phyloP scores from a whole-genome alignment of 2,888 invertebrate species.

The Salpingus planirostris region DNA sequence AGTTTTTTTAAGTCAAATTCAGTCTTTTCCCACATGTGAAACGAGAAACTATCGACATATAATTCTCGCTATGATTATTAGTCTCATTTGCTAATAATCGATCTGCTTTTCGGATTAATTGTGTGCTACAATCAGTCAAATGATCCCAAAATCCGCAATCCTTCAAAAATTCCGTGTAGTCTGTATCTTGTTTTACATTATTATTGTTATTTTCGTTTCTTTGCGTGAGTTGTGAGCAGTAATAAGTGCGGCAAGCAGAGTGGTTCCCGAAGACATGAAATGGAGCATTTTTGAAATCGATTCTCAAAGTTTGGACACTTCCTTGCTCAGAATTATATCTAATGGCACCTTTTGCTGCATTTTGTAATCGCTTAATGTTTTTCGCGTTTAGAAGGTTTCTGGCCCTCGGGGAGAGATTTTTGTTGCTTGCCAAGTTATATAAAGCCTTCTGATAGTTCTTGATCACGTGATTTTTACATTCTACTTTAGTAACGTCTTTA shows the following conservation, averaged over 20 bases:
- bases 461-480: constrained; percentile 15
- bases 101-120: constrained; percentile 1
- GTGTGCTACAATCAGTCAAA: no score
- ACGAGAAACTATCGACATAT: constrained; percentile 10
- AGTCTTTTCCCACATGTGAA: constrained; percentile 10
- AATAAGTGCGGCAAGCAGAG: neutral
- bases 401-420: neutral
- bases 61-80: constrained; percentile 11
- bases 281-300: neutral
- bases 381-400: neutral
- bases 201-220: neutral
- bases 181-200: no score
- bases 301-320: neutral
- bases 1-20: constrained; percentile 2
- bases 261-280: neutral
- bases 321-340: neutral
- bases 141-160: no score
- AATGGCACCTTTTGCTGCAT: neutral
- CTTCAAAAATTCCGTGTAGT: no score
- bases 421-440: neutral
- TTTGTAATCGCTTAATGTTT: neutral
- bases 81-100: constrained; percentile 4
- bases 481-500: constrained; percentile 10
- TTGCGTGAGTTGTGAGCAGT: no score
- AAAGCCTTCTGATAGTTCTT: constrained; percentile 12